Evolutionary conservation across 2,797 vertebrate genomes (phyloP).

Genomic region (Diplodus sargus): DNA sequence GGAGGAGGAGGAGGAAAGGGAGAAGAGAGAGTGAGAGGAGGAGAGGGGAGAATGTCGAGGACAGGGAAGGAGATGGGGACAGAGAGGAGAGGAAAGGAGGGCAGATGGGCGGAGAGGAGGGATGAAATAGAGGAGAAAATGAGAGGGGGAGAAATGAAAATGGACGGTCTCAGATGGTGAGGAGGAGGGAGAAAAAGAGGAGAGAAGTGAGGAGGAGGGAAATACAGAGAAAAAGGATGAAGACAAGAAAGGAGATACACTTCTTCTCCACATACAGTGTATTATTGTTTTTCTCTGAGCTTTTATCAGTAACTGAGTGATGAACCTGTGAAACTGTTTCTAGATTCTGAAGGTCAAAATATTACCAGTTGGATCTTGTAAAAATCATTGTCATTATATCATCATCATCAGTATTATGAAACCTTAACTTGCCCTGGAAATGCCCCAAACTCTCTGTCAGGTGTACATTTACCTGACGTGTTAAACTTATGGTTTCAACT

Average conservation of each 20-base stretch:
- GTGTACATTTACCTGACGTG: neutral
- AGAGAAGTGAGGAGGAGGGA: neutral
- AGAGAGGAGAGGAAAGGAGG: slow-evolving; percentile 37
- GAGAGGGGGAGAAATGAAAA: slow-evolving; percentile 40
- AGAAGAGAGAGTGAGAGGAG: slow-evolving; percentile 46
- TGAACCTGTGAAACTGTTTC: neutral
- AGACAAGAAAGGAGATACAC: neutral
- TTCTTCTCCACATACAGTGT: neutral
- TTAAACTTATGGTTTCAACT: neutral
- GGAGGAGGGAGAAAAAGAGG: neutral
- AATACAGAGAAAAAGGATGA: neutral
- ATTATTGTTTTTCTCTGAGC: neutral
- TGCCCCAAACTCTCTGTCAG: neutral
- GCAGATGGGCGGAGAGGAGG: slow-evolving; percentile 36
- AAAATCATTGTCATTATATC: neutral
- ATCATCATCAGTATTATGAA: neutral
- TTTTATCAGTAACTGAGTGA: neutral
- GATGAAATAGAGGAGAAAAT: slow-evolving; percentile 49
- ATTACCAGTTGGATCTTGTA: neutral
- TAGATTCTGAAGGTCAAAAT: neutral
- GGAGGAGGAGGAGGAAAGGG: slow-evolving; percentile 34
- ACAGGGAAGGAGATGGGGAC: slow-evolving; percentile 24
- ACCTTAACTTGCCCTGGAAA: neutral
- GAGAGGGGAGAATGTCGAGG: slow-evolving; percentile 47
- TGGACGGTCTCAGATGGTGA: slow-evolving; percentile 21